Conservation (phyloP, 2,888 invertebrate species). For the Stegophylla sp. region DNA sequence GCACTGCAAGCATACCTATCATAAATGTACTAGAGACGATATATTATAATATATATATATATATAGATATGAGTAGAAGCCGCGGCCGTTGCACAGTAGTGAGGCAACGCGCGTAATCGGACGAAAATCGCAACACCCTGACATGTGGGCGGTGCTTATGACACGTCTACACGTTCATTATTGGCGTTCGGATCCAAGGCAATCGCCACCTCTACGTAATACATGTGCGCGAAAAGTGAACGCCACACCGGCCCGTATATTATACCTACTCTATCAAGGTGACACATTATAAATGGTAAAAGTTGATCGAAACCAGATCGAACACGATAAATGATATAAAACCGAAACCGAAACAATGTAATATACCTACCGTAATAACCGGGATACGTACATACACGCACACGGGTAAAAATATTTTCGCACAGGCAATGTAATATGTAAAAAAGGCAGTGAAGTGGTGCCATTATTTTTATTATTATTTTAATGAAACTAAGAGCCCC, state of each 20-base stretch:
- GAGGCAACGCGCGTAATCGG: slow-evolving; percentile 38
- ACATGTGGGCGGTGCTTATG: slow-evolving; percentile 58
- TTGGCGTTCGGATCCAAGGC: slow-evolving; percentile 56
- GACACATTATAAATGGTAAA: slow-evolving; percentile 50
- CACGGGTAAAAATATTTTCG: slow-evolving; percentile 9
- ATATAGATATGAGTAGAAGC: no score
- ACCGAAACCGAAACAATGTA: slow-evolving; percentile 52
- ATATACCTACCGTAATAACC: background rate
- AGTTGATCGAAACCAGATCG: slow-evolving; percentile 59
- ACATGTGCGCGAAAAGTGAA: slow-evolving; percentile 58
- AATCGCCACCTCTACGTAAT: slow-evolving; percentile 50
- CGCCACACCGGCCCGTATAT: slow-evolving; percentile 52
- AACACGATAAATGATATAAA: slow-evolving; percentile 51
- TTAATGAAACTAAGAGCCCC: slow-evolving; percentile 35
- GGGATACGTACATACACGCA: slow-evolving; percentile 1
- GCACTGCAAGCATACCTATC: slow-evolving; percentile 1
- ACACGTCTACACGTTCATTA: slow-evolving; percentile 58
- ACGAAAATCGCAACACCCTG: slow-evolving; percentile 55
- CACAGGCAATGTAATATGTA: slow-evolving; percentile 1
- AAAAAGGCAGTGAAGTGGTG: slow-evolving; percentile 10
- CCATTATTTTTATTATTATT: slow-evolving; percentile 29
- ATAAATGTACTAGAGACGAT: slow-evolving; percentile 40
- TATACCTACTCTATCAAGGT: slow-evolving; percentile 54
- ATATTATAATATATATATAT: no score
- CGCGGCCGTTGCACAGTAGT: background rate